phyloP scores from a whole-genome alignment of 2,888 invertebrate species.

The Caenorhabditis drosophilae region DNA sequence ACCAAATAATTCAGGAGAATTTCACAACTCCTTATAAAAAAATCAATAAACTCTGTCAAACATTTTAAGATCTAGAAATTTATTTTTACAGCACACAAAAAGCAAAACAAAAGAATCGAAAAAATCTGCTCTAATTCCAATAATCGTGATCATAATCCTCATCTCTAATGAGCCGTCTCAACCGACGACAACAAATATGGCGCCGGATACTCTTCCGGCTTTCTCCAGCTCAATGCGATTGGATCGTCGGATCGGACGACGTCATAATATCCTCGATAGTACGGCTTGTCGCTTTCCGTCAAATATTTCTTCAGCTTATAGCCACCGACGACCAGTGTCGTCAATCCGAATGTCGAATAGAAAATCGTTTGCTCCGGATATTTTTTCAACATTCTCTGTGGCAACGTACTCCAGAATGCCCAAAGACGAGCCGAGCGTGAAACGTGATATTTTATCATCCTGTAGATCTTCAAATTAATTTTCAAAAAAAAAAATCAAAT shows the following conservation, averaged over 20 bases:
- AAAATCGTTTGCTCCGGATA: slow-evolving; percentile 57
- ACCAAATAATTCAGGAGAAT: neutral
- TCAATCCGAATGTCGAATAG: slow-evolving; percentile 60
- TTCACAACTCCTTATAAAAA: slow-evolving; percentile 1
- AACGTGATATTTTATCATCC: slow-evolving; percentile 46
- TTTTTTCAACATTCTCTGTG: slow-evolving; percentile 48
- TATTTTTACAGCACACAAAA: no score
- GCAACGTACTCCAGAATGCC: slow-evolving; percentile 47
- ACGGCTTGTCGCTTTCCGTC: slow-evolving; percentile 36
- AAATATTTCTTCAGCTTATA: slow-evolving; percentile 37
- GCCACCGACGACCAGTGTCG: slow-evolving; percentile 36
- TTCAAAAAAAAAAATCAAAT: no score
- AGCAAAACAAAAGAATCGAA: no score
- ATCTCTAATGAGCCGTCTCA: slow-evolving; percentile 37
- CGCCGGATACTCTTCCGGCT: slow-evolving; percentile 61
- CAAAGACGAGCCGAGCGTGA: slow-evolving; percentile 43
- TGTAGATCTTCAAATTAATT: no score
- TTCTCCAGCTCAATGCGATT: slow-evolving; percentile 55
- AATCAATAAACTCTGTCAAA: slow-evolving; percentile 3
- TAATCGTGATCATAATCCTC: neutral
- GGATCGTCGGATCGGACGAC: slow-evolving; percentile 58
- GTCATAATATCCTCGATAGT: slow-evolving; percentile 58
- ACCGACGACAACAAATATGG: slow-evolving; percentile 53
- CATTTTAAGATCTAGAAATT: slow-evolving; percentile 1
- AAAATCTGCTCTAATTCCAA: slow-evolving; percentile 3